A percentile compares a stretch with the other conserved stretches of the same genome.
These are phyloP conservation scores for Tachina grossa DNA, from an alignment of 2,888 invertebrate genomes.

Conservation along the genomic window DNA sequence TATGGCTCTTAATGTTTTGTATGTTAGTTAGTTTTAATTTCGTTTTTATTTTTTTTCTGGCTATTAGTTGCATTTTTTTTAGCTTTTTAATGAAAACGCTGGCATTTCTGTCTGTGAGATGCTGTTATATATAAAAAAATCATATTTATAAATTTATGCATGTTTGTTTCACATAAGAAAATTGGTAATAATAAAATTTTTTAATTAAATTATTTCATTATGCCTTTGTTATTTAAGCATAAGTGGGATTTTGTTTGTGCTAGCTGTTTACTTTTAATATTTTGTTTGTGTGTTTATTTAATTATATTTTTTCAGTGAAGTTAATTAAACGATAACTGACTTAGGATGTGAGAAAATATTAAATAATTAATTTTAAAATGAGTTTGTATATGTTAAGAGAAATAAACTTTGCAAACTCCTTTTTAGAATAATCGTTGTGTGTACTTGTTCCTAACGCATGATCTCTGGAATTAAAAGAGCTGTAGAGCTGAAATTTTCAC, in stretches of 20 bases:
- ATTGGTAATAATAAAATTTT: conserved; percentile 70
- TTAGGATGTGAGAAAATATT: neutral
- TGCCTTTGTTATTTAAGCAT: conserved; percentile 25
- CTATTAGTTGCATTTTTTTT: conserved; percentile 36
- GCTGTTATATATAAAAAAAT: neutral
- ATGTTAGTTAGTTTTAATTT: conserved; percentile 20
- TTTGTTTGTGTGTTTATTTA: neutral
- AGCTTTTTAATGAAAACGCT: neutral
- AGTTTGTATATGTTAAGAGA: too few species aligned
- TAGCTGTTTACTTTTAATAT: neutral
- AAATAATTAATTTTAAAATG: too few species aligned
- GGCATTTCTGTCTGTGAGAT: conserved; percentile 14
- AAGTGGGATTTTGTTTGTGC: conserved; percentile 21
- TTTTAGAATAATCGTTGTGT: too few species aligned
- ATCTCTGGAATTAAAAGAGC: too few species aligned
- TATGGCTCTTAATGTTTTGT: neutral
- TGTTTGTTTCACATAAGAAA: conserved; percentile 49
- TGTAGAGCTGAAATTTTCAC: too few species aligned
- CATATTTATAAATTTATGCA: conserved; percentile 6
- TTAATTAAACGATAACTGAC: conserved; percentile 22
- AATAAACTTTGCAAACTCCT: too few species aligned
- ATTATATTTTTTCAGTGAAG: neutral
- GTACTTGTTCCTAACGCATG: too few species aligned
- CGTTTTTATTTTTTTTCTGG: neutral
- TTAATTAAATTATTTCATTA: conserved; percentile 70